Base-by-base conservation (phyloP, 2,888 invertebrate genomes). In the Acleris cristana region DNA sequence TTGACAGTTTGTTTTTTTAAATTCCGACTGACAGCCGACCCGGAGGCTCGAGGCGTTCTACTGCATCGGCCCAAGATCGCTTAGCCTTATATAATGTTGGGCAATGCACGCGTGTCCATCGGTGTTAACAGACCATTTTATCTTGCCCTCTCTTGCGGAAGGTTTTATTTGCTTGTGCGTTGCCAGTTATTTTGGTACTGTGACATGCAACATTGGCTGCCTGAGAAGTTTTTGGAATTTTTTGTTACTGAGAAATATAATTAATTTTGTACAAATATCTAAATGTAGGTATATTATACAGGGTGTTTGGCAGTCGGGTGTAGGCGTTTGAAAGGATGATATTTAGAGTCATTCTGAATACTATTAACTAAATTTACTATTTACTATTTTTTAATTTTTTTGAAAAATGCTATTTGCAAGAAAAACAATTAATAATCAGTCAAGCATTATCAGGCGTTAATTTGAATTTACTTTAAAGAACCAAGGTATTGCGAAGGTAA, bases 31-130 rank as follows among this genome's bases (percentile, higher is more conserved):
- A 57, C 66, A 61, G 55, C 26, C 10, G 58, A 26, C 23, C 55
- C 48, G 55, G 65, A 34, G 64, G 71, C 65, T 75, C 67, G 64
- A 64, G 72, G 71, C 70, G 74, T 73, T 70, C 70, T 72, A 83
- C 82, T 83, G 79, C 70, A 65, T 53, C 62, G 16, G 59, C 48
- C 63, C 52, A 64, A 60, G 64, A 64, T 52, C 68, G 68, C 56
- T 14, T 21, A 69, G 69, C 70, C 72, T 77, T 77, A 69, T 77
- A 76, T 82, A 40, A 82, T 63, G 74, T 81, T 80, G 73, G 77
- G 79, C 69, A 84, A 82, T 40, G 51, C 26, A 61, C 51, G 44
- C 51, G 26, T 40, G 23, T 21, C 5, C 14, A 44, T 40, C 23
- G 52, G n/a, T 10, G n/a, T 40, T 51, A 26, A 16, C 3, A 1